These are phyloP conservation scores for Oeneis ivallda DNA, from an alignment of 2,888 invertebrate genomes.

Conservation along the genomic window DNA sequence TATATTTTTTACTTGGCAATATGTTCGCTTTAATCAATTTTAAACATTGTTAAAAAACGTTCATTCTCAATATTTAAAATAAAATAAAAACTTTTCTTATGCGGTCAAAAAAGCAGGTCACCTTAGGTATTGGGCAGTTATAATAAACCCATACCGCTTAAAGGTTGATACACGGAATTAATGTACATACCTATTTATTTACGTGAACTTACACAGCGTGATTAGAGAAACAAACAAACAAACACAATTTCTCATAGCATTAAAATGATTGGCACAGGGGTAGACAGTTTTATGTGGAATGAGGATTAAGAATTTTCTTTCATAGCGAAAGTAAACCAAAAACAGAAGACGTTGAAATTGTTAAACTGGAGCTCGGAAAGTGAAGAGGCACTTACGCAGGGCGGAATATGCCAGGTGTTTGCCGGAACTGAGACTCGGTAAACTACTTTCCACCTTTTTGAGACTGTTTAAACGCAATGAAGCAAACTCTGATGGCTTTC, in stretches of 20 bases:
- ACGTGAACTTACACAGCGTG: no score
- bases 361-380: constrained; percentile 10
- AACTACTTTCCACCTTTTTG: constrained; percentile 23
- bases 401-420: constrained; percentile 24
- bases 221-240: no score
- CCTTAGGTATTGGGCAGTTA: no score
- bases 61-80: no score
- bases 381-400: constrained; percentile 23
- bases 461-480: constrained; percentile 19
- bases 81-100: no score
- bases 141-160: no score
- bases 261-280: no score
- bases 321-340: constrained; percentile 2
- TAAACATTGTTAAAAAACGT: no score
- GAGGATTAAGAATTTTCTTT: not conserved
- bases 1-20: not conserved
- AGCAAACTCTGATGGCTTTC: constrained; percentile 17
- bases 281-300: not conserved
- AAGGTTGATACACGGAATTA: no score
- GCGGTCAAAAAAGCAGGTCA: no score
- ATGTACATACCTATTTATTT: no score
- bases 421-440: constrained; percentile 23
- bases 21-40: not conserved
- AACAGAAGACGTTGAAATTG: constrained; percentile 9
- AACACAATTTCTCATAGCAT: no score